Conservation (phyloP, 1,140 invertebrate genomes). For the Drosophila kanapiae region DNA sequence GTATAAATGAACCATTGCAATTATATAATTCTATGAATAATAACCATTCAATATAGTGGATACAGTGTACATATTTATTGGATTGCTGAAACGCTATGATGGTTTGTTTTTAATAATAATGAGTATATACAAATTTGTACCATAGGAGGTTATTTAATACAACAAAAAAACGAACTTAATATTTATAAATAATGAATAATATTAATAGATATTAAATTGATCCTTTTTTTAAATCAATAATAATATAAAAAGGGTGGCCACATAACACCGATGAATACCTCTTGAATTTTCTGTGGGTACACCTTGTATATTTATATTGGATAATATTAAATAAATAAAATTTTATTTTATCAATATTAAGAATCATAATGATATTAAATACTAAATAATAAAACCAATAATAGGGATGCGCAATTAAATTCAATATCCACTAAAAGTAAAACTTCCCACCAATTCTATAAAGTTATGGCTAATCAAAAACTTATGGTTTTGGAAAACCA, state of each 20-base stretch:
- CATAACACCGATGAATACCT: neutral
- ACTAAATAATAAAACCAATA: conserved; percentile 6
- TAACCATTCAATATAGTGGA: conserved; percentile 19
- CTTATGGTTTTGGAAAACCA: neutral
- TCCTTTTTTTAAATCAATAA: neutral
- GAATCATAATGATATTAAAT: neutral
- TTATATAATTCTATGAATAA: conserved; percentile 17
- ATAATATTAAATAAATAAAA: neutral
- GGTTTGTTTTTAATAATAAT: conserved; percentile 7
- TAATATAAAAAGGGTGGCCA: neutral
- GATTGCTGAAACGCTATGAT: conserved; percentile 4
- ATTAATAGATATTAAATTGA: neutral
- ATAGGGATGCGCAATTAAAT: conserved; percentile 7
- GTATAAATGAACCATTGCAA: conserved; percentile 38
- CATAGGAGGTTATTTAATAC: neutral
- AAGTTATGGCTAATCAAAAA: conserved; percentile 12
- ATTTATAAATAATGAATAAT: neutral
- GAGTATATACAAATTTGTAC: neutral
- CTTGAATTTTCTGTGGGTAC: neutral
- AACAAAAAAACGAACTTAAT: neutral
- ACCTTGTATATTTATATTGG: too few relatives aligned
- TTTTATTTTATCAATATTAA: neutral
- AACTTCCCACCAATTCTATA: conserved; percentile 47
- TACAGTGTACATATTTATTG: conserved; percentile 26
- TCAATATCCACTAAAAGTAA: conserved; percentile 7